Evolutionary conservation across 2,888 invertebrate genomes (phyloP), one percentile per base, ranked within the genome.

Genomic region (Deilephila porcellus): DNA sequence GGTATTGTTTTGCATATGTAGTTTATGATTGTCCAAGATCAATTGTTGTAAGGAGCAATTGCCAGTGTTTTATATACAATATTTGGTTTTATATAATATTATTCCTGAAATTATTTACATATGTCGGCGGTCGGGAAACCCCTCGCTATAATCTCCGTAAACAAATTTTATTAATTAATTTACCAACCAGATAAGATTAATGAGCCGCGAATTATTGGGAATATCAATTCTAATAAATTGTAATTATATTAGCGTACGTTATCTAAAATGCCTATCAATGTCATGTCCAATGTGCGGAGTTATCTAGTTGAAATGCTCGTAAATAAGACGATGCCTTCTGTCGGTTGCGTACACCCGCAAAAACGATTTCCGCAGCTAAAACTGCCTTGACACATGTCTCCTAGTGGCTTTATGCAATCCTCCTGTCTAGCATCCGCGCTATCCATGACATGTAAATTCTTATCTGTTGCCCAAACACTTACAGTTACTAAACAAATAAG

Each of bases 341-440:
- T 52, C 25, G 25, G 67, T 25, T 67, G 45, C 45, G 20, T 52
- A 67, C 17, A 20, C 67, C 52, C 11, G 11, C 83, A 89, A 90
- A 90, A 90, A 90, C 86, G 77, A 81, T 82, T 82, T 80, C 80
- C 75, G 75, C 74, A 76, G 79, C 79, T 79, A 80, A 79, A 80
- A 76, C 78, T 81, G 77, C 77, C 78, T 79, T 90, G 91, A 88
- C 91, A 91, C 87, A 88, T 91, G 90, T 91, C 90, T 87, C 84
- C 87, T 76, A 84, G 83, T 85, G 88, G 90, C 88, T 89, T 91
- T 87, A 82, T 79, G 80, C 82, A 83, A 85, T 81, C 86, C 87
- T 85, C 80, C 78, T 78, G 83, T 81, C 85, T 82, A 80, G 79
- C 67, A 67, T 52, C 5, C 79, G 78, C 81, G 81, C 81, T 80